phyloP scores from a whole-genome alignment of 2,888 invertebrate genomes.

The Pomacea canaliculata region DNA sequence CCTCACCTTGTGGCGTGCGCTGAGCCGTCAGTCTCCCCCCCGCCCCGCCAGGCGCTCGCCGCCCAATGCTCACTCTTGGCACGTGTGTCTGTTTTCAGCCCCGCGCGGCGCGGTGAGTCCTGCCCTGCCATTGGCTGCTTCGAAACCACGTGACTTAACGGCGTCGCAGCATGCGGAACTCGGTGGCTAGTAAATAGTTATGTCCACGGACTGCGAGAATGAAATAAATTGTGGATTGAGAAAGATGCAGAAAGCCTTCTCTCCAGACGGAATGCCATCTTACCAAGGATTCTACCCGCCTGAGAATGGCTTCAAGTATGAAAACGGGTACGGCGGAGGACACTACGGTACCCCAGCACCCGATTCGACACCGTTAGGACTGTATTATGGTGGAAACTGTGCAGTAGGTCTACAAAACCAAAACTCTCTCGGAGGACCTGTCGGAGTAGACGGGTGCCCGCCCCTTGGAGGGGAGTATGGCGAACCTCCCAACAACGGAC shows the following conservation, averaged over 20 bases:
- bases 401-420: neutral
- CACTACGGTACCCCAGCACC: slow-evolving; percentile 12
- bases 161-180: slow-evolving; percentile 14
- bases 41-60: neutral
- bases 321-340: slow-evolving; percentile 22
- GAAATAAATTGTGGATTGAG: slow-evolving; percentile 23
- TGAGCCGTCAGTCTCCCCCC: slow-evolving; percentile 24
- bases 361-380: neutral
- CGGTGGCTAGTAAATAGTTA: slow-evolving; percentile 26
- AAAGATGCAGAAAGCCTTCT: slow-evolving; percentile 30
- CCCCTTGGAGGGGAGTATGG: slow-evolving; percentile 2
- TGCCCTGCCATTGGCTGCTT: slow-evolving; percentile 26
- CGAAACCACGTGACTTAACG: slow-evolving; percentile 22
- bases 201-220: slow-evolving; percentile 9
- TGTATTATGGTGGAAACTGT: slow-evolving; percentile 5
- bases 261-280: slow-evolving; percentile 14
- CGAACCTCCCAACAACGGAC: slow-evolving; percentile 6
- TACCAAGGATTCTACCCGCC: slow-evolving; percentile 27
- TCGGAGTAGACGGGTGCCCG: slow-evolving; percentile 7
- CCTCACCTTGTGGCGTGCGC: slow-evolving; percentile 22
- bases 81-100: slow-evolving; percentile 28
- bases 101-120: slow-evolving; percentile 13
- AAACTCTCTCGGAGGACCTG: neutral
- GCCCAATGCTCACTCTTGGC: slow-evolving; percentile 17
- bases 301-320: slow-evolving; percentile 27